phyloP scores from a whole-genome alignment of 2,797 vertebrate species.

The Etheostoma nigrum region DNA sequence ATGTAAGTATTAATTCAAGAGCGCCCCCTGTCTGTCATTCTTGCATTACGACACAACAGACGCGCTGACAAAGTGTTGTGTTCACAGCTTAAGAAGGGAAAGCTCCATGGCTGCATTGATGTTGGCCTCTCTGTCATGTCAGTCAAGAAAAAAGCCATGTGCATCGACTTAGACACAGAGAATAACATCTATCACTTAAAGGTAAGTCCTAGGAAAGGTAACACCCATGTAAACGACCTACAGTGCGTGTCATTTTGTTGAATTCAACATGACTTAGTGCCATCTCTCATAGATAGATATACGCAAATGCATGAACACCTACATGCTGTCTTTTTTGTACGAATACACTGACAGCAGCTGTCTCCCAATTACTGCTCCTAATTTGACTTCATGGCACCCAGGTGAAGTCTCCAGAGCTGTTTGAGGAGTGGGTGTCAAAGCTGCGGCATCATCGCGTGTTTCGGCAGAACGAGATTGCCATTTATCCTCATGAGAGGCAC shows the following conservation, averaged over 20 bases:
- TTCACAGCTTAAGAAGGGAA: slow-evolving; percentile 91
- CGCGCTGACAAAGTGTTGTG: slow-evolving; percentile 19
- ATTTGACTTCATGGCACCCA: slow-evolving; percentile 61
- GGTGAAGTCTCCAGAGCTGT: slow-evolving; percentile 93
- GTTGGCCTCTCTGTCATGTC: slow-evolving; percentile 98
- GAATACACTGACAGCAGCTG: not conserved
- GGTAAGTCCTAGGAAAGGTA: slow-evolving; percentile 77
- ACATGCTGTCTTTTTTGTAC: not conserved
- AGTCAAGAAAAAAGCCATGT: slow-evolving; percentile 95
- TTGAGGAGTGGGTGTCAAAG: slow-evolving; percentile 96
- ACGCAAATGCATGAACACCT: not conserved
- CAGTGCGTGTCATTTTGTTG: not conserved
- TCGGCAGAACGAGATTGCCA: slow-evolving; percentile 96
- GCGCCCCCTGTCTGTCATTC: slow-evolving; percentile 20
- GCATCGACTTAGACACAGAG: slow-evolving; percentile 95
- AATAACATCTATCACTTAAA: slow-evolving; percentile 98
- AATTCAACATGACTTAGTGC: not conserved
- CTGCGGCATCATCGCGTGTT: slow-evolving; percentile 94
- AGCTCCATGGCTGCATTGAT: slow-evolving; percentile 95
- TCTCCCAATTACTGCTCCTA: not conserved
- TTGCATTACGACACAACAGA: not conserved
- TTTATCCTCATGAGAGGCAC: slow-evolving; percentile 90
- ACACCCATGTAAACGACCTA: not conserved
- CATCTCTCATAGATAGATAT: too few relatives aligned
- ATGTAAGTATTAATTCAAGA: slow-evolving; percentile 86